phyloP scores from a whole-genome alignment of 2,113 vertebrate species.

The Clarias macrocephalus region DNA sequence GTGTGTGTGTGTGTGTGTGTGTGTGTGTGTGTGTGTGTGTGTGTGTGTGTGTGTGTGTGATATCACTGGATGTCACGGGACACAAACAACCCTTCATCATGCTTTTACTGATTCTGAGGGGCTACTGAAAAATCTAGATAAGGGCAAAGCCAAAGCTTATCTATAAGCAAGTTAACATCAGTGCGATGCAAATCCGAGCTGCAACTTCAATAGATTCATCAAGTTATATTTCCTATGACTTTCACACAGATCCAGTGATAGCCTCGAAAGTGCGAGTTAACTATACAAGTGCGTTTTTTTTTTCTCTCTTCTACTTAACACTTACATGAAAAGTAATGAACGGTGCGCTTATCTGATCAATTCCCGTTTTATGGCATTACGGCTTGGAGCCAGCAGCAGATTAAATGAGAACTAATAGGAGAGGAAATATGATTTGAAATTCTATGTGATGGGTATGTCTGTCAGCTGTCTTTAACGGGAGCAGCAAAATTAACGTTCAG shows the following conservation, averaged over 20 bases:
- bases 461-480: constrained; percentile 47
- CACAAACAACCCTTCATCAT: constrained; percentile 25
- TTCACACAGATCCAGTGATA: constrained; percentile 28
- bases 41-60: constrained; percentile 3
- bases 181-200: neutral
- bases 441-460: constrained; percentile 53
- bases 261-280: constrained; percentile 31
- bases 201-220: constrained; percentile 7
- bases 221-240: neutral
- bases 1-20: constrained; percentile 12
- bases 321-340: constrained; percentile 47
- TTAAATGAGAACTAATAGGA: constrained; percentile 54
- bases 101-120: neutral
- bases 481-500: constrained; percentile 49
- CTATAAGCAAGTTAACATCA: constrained; percentile 11
- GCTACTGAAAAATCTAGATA: constrained; percentile 20
- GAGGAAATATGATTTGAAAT: constrained; percentile 53
- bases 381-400: constrained; percentile 44
- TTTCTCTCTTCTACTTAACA: neutral
- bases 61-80: neutral
- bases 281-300: constrained; percentile 26
- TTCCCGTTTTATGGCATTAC: constrained; percentile 29
- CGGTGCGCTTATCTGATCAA: constrained; percentile 47
- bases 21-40: constrained; percentile 5
- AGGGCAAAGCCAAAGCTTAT: neutral